Conservation (phyloP, 2,797 vertebrate species). For the Pampus argenteus region DNA sequence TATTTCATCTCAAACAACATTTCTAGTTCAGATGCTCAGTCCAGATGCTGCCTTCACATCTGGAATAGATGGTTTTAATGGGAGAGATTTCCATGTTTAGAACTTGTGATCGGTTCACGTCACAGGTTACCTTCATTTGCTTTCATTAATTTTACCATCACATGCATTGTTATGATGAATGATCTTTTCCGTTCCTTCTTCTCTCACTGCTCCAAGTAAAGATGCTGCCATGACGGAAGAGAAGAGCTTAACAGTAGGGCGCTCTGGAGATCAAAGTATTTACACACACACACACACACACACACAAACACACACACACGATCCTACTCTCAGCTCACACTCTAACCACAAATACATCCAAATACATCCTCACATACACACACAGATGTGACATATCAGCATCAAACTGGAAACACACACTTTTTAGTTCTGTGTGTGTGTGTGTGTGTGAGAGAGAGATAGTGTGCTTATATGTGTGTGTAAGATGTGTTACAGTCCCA, state of each 20-base stretch:
- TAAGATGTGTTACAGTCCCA: slow-evolving; percentile 31
- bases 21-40: too few species aligned
- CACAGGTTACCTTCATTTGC: background rate
- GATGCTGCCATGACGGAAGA: slow-evolving; percentile 54
- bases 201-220: slow-evolving; percentile 28
- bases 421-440: slow-evolving; percentile 21
- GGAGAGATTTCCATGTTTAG: too few species aligned
- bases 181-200: slow-evolving; percentile 7
- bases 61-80: too few species aligned
- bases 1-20: too few species aligned
- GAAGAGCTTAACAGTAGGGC: slow-evolving; percentile 63
- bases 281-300: slow-evolving; percentile 15
- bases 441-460: slow-evolving; percentile 5
- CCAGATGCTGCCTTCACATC: too few species aligned
- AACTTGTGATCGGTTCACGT: too few species aligned
- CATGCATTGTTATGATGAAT: slow-evolving; percentile 6
- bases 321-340: background rate
- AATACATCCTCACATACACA: slow-evolving; percentile 10
- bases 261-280: slow-evolving; percentile 67
- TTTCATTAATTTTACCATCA: slow-evolving; percentile 8
- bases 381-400: slow-evolving; percentile 40
- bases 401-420: slow-evolving; percentile 30
- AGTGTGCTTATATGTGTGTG: background rate
- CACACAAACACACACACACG: slow-evolving; percentile 11
- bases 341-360: slow-evolving; percentile 18